phyloP scores from a whole-genome alignment of 2,888 invertebrate genomes.

The Macrosoma leucophasiata region DNA sequence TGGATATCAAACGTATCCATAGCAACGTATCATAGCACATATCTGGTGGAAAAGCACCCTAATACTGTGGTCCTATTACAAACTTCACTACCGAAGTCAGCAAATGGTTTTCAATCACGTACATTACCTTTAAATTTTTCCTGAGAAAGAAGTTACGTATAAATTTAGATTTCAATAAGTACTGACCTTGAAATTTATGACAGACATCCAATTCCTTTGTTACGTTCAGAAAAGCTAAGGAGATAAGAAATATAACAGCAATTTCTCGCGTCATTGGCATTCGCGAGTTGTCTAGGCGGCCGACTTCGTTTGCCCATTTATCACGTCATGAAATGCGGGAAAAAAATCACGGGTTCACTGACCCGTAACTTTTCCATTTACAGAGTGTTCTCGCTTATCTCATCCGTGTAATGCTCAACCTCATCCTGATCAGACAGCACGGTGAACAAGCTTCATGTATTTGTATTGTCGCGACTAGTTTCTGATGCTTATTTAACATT shows the following conservation, averaged over 20 bases:
- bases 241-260: conserved; percentile 51
- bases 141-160: too few species aligned
- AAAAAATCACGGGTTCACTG: conserved; percentile 55
- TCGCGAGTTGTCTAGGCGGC: conserved; percentile 42
- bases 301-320: conserved; percentile 48
- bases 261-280: conserved; percentile 63
- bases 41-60: too few species aligned
- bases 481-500: too few species aligned
- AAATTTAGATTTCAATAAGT: too few species aligned
- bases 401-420: conserved; percentile 49
- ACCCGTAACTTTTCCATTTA: conserved; percentile 67
- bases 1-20: too few species aligned
- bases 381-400: conserved; percentile 56
- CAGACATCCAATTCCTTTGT: conserved; percentile 12
- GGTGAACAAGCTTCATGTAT: too few species aligned
- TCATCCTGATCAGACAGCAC: conserved; percentile 20
- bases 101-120: too few species aligned
- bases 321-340: conserved; percentile 58
- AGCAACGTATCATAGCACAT: too few species aligned
- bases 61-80: too few species aligned
- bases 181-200: neutral
- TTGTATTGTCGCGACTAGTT: too few species aligned
- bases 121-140: too few species aligned
- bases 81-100: too few species aligned
- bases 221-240: conserved; percentile 36